Percentiles rank a stretch among this genome's conserved stretches.
phyloP scores from a whole-genome alignment of 2,797 vertebrate genomes.

The Neopelma chrysocephalum region DNA sequence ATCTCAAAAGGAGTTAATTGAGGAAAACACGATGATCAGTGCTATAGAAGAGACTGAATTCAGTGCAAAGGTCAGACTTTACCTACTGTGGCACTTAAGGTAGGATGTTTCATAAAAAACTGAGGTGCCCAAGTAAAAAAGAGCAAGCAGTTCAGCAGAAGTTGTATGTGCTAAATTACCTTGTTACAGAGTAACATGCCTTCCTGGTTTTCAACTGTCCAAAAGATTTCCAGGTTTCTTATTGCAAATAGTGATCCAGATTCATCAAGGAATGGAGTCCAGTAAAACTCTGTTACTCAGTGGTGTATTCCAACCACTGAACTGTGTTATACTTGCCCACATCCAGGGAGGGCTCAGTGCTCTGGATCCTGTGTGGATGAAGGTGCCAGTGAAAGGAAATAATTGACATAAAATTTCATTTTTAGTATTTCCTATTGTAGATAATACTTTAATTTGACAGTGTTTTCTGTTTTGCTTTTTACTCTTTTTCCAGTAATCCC shows the following conservation, averaged over 20 bases:
- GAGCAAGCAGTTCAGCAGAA: not conserved
- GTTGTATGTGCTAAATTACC: not conserved
- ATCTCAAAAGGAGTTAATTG: not conserved
- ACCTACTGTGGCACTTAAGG: not conserved
- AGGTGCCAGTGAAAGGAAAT: not conserved
- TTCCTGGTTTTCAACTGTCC: not conserved
- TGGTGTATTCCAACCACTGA: not conserved
- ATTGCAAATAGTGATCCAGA: not conserved
- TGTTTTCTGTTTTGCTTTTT: not conserved
- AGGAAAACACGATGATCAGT: not conserved
- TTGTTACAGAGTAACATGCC: not conserved
- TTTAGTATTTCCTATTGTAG: not conserved
- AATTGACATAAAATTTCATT: not conserved
- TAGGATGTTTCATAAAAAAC: not conserved
- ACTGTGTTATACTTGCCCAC: no score
- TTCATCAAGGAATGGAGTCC: not conserved
- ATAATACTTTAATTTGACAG: not conserved
- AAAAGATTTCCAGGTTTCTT: not conserved
- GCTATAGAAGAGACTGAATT: not conserved
- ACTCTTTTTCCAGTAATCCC: not conserved
- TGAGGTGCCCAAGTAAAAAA: not conserved
- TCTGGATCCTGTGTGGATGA: not conserved
- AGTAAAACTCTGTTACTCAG: not conserved
- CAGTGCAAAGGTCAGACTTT: not conserved
- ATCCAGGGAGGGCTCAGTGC: not conserved